Base-by-base conservation (phyloP, 2,888 invertebrate genomes). In the Drosophila nigritarsus region DNA sequence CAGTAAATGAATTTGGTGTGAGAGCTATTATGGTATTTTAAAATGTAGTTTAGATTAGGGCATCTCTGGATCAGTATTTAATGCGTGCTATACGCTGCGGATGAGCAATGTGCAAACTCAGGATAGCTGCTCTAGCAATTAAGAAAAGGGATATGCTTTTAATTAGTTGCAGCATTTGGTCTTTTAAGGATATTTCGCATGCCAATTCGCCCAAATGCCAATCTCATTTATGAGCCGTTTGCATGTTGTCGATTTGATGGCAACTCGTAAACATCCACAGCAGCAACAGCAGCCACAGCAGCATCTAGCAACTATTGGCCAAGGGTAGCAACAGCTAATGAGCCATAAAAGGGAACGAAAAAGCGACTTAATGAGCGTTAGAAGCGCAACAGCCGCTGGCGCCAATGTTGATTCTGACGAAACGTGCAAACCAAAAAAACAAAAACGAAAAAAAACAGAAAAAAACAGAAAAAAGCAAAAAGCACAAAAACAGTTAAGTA, bases 231-330 rank as follows among this genome's bases (percentile, higher is more conserved):
- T 63, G 73, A 64, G 69, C 66, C 65, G 34, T 73, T 83, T 69
- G 82, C 84, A 73, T 82, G 80, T 74, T 79, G 62, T 73, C 65
- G 66, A 82, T 70, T 82, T 78, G 73, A 78, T 74, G 74, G 68
- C 61, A 51, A 56, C 70, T 65, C 76, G 66, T 80, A 72, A 72
- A 80, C 0, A 29, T 6, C 29, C 29, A 29, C 29, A 61, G 34
- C 34, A 34, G 20, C 62, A 63, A 27, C 24, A 34, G 34, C 20
- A 42, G 5, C 36, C 11, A 48, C 32, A 49, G 61, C 38, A 61
- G 40, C 49, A 54, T 48, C 24, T 5, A 29, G 30, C 0, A 56
- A 69, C 65, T 77, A 50, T 58, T 55, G 54, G 65, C 40, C 29
- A 48, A 29, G 70, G 51, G 45, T n/a, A 61, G 30, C 54, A 56